Percentiles rank a stretch among this genome's conserved stretches.
Conservation (phyloP, 2,888 invertebrate species). For the Eilema caniola region DNA sequence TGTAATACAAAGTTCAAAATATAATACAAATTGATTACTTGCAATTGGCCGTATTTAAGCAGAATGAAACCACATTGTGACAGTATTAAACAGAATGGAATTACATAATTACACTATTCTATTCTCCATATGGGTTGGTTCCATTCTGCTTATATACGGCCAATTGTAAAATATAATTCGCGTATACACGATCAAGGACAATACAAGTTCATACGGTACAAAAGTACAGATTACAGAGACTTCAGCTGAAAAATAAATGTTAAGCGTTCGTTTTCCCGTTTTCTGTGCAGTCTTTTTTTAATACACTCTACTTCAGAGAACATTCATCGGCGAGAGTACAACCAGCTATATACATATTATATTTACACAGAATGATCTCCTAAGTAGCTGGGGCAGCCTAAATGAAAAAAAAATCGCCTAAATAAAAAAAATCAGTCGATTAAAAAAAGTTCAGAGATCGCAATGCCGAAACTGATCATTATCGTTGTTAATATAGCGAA, state of each 20-base stretch:
- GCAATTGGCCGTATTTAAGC: background rate
- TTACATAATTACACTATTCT: too few species aligned
- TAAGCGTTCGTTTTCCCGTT: conserved; percentile 30
- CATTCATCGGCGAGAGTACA: conserved; percentile 39
- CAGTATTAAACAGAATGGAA: too few species aligned
- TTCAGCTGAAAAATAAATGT: conserved; percentile 24
- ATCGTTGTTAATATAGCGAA: conserved; percentile 65
- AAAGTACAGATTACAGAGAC: conserved; percentile 32
- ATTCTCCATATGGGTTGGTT: too few species aligned
- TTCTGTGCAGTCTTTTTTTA: conserved; percentile 55
- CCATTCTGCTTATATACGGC: too few species aligned
- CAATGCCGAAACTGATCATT: conserved; percentile 54
- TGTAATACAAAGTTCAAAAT: background rate
- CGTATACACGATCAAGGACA: background rate
- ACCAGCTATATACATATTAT: conserved; percentile 62
- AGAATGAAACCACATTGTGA: too few species aligned
- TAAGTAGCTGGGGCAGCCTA: conserved; percentile 50
- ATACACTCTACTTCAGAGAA: conserved; percentile 45
- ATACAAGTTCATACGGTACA: background rate
- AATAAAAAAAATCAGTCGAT: conserved; percentile 75
- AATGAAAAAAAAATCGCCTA: conserved; percentile 35
- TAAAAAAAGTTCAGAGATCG: conserved; percentile 62
- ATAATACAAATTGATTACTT: background rate
- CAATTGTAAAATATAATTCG: background rate
- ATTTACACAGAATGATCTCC: conserved; percentile 58